These are phyloP conservation scores for Taenioides sp. DNA, from an alignment of 2,797 vertebrate species.

Conservation along the genomic window DNA sequence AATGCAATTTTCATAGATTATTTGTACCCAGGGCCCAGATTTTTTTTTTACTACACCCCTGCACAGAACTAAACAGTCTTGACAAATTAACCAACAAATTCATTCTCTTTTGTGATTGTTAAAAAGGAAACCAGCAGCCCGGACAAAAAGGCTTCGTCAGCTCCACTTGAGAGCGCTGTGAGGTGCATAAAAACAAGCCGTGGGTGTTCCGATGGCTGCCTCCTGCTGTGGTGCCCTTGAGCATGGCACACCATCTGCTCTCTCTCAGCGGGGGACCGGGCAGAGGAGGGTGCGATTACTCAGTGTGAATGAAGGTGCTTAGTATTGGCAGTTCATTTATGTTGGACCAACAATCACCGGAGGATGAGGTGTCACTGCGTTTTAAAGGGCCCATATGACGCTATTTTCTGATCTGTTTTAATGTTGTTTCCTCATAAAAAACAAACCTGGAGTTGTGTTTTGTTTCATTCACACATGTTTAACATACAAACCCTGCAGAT, in stretches of 20 bases:
- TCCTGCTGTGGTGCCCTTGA: not conserved
- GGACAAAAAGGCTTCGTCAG: conserved; percentile 7
- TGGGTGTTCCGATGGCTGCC: not conserved
- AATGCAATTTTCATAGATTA: too few species aligned
- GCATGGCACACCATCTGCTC: not conserved
- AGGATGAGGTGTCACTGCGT: not conserved
- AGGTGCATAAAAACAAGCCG: not conserved
- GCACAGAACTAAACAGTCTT: not conserved
- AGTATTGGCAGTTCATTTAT: not conserved
- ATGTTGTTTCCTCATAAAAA: too few species aligned
- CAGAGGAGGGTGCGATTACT: not conserved
- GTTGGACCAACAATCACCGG: not conserved
- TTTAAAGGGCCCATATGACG: too few species aligned
- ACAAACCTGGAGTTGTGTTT: too few species aligned
- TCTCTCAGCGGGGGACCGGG: not conserved
- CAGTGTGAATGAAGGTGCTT: conserved; percentile 1
- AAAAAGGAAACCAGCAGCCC: conserved; percentile 5
- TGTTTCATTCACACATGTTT: too few species aligned
- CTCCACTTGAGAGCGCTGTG: not conserved
- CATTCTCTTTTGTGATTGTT: not conserved
- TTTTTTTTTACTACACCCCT: too few species aligned
- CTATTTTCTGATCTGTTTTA: too few species aligned
- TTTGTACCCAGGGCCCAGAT: too few species aligned
- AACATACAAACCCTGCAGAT: too few species aligned
- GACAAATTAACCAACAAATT: not conserved